Base-by-base conservation (phyloP, 2,113 vertebrate species). In the Plecotus auritus region DNA sequence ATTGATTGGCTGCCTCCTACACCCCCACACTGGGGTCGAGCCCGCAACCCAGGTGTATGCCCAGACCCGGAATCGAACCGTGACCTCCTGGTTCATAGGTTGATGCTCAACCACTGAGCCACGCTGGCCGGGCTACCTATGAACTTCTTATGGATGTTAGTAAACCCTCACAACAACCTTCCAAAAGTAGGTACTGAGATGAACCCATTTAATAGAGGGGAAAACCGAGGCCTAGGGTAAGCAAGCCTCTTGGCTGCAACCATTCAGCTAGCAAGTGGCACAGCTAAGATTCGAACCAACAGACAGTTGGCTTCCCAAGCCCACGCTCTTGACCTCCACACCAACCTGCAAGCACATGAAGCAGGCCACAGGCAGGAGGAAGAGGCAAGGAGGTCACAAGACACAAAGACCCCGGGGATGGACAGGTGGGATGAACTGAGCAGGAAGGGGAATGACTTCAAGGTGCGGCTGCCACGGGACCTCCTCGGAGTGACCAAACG, bases 311-410 rank as follows among this genome's bases (percentile, higher is more conserved):
- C 49, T 70, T 76, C 88, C 49, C 40, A 32, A 30, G 9, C 20
- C 12, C 56, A 5, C 0, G 0, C 5, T 64, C 35, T 51, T 49
- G 73, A 66, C 49, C 91, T 84, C 54, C 35, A 76, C 47, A 8
- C 28, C 59, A 35, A 42, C 61, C 0, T 13, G 64, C n/a, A 37
- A n/a, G 72, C 45, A 5, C 1, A 0, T 0, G 12, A 49, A 2
- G 0, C 47, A 32, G 20, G 47, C 28, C 70, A 30, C 1, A 0
- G 40, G 73, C 64, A 32, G 30, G 35, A 30, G 28, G 70, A 93
- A 66, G 10, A 42, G 20, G 2, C n/a, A 47, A 80, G 37, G 42
- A 45, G 22, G 47, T 49, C 37, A 51, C 56, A 22, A 0, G 35
- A 78, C 22, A 54, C 56, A 69, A 87, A 81, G 45, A 81, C 17